These are phyloP conservation scores for Epizoanthus stellaris DNA, from an alignment of 92 coral and sea anemone species.

Conservation along the genomic window DNA sequence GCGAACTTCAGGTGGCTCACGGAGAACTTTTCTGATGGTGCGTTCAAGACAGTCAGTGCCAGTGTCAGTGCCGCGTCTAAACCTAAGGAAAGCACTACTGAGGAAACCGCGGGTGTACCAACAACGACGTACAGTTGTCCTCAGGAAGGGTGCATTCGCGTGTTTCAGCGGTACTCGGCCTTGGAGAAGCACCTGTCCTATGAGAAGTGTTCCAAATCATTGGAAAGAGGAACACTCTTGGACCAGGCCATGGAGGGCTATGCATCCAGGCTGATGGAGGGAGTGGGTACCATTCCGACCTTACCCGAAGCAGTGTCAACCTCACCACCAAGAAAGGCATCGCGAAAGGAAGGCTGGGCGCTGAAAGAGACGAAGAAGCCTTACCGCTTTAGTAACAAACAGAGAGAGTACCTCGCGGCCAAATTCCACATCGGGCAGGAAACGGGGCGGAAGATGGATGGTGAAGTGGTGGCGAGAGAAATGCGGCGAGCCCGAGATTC, in stretches of 20 bases:
- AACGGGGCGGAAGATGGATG: constrained; percentile 41
- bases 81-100: too few relatives aligned
- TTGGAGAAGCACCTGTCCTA: constrained; percentile 60
- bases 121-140: constrained; percentile 41
- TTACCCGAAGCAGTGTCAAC: neutral
- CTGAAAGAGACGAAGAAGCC: constrained; percentile 35
- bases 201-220: constrained; percentile 35
- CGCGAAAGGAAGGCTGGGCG: constrained; percentile 35
- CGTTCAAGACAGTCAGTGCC: too few relatives aligned
- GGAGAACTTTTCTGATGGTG: too few relatives aligned
- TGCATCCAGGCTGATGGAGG: constrained; percentile 56
- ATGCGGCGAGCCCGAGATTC: constrained; percentile 34
- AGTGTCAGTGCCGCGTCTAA: too few relatives aligned
- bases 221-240: constrained; percentile 52
- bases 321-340: too few relatives aligned
- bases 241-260: constrained; percentile 58
- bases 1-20: too few relatives aligned
- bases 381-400: constrained; percentile 23
- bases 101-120: too few relatives aligned
- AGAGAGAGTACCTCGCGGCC: constrained; percentile 31
- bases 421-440: constrained; percentile 47
- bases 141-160: constrained; percentile 63
- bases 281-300: constrained; percentile 57
- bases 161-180: constrained; percentile 41
- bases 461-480: constrained; percentile 30